Evolutionary conservation across 2,888 invertebrate species (phyloP), one percentile per base, ranked within the genome.

Genomic region (Eudasyphora cyanicolor): DNA sequence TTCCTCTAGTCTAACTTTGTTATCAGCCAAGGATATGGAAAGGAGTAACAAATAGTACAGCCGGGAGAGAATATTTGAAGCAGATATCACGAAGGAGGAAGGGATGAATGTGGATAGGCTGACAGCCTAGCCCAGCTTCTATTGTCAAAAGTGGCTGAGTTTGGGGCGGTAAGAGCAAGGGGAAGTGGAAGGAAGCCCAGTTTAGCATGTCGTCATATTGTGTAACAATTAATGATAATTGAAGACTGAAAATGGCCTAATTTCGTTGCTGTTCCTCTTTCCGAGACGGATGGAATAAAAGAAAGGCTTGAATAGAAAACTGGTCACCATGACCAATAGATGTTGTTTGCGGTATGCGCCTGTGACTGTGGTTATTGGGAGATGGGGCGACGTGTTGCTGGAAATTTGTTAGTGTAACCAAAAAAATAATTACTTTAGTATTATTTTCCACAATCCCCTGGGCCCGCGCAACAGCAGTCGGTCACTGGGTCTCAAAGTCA

Each of bases 201-300:
- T 57, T 57, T 57, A 67, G 35, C 67, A 21, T 64, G 21, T 64
- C 17, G 67, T 67, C 67, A 21, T 24, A 76, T 81, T 78, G 60
- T 78, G 76, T 71, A 67, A 78, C 78, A 84, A 84, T 78, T 81
- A 81, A 81, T 73, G 67, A 71, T 75, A 14, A 73, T 57, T 67
- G 57, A 35, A 42, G 24, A 73, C 17, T n/a, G 54, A 76, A 71
- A 78, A 71, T 75, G 75, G 62, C 67, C 71, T 64, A 57, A 80
- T 67, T 67, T 42, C 38, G 8, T 64, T 35, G 54, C 29, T n/a
- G 17, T 54, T 54, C 54, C 12, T 57, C 14, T 27, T 14, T 8
- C 42, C 17, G 24, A 19, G 35, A 17, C 21, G 7, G 17, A 62
- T 24, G n/a, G 19, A 64, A 42, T n/a, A 67, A 67, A 35, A 12